Percentiles rank a stretch among this genome's conserved stretches.
These are phyloP conservation scores for Caracal caracal DNA, from an alignment of 2,113 vertebrate genomes.

Conservation along the genomic window DNA sequence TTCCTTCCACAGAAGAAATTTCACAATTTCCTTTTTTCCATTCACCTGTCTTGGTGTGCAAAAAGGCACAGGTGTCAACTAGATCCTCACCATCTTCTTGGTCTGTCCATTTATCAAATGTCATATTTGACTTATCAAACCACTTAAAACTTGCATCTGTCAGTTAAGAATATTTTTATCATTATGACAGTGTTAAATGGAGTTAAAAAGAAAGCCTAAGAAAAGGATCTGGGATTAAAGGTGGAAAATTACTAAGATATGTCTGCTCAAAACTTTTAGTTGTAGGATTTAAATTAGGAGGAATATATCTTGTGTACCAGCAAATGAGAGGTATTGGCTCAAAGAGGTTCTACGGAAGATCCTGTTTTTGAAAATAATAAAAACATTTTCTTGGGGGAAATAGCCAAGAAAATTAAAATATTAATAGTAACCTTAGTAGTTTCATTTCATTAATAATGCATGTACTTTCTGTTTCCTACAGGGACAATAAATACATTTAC, in stretches of 20 bases:
- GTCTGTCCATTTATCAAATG: constrained; percentile 89
- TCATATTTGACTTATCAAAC: constrained; percentile 84
- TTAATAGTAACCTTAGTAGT: constrained; percentile 41
- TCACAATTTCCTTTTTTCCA: constrained; percentile 90
- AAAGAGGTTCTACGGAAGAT: neutral
- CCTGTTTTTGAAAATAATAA: neutral
- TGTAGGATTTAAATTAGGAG: constrained; percentile 19
- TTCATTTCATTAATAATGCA: neutral
- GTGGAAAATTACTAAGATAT: neutral
- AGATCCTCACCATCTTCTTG: constrained; percentile 68
- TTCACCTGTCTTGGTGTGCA: constrained; percentile 87
- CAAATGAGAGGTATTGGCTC: neutral
- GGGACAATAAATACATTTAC: neutral
- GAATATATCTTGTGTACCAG: neutral
- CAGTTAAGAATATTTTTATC: constrained; percentile 62
- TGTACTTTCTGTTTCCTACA: neutral
- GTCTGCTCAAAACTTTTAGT: neutral
- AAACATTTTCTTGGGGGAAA: neutral
- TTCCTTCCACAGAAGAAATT: constrained; percentile 85
- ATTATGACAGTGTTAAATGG: constrained; percentile 11
- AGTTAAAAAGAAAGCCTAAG: neutral
- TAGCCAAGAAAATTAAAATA: constrained; percentile 33
- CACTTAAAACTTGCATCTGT: constrained; percentile 90
- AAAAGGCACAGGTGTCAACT: constrained; percentile 88
- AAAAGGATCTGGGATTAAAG: neutral